Evolutionary conservation across 2,113 vertebrate species (phyloP), one percentile per base, ranked within the genome.

Genomic region (Tetrax tetrax): DNA sequence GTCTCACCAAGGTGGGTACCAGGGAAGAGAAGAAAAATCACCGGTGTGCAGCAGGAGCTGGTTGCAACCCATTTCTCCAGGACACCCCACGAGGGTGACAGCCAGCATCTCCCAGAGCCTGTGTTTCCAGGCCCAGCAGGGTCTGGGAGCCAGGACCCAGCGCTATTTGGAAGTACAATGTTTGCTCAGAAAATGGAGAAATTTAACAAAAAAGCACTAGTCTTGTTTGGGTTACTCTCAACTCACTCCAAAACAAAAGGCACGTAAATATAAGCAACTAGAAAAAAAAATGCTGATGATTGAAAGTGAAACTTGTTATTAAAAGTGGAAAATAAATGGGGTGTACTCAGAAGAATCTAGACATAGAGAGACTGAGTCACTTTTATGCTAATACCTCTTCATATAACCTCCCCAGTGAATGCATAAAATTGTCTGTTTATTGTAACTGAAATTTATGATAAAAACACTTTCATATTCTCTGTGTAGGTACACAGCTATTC

Each of bases 381-480:
- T 92, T 81, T 35, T 65, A 70, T 90, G 83, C 16, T 87, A 69
- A 93, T 43, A 22, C 1, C 4, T 63, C 59, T 89, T 63, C 29
- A 3, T 51, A 31, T 12, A 61, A 24, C 51, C 54, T 92, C 85
- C 86, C 93, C 29, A 59, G 80, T 22, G 86, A 65, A 14, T 47
- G 29, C 0, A 0, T 43, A 51, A 90, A 95, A 70, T 9, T 25
- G 28, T n/a, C 43, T 51, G 74, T 90, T 95, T 83, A 37, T 77
- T 81, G 71, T 66, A 90, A 89, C 31, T 81, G 83, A 59, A 89
- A 79, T 81, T 95, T 66, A 66, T 89, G 76, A 70, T 38, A 89
- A 88, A 77, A 77, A 76, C 19, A 1, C 9, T 76, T 37, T 63
- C 28, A n/a, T 29, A 21, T 38, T 37, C 60, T 66, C 56, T 27